Percentiles rank a stretch among this genome's conserved stretches.
Conservation (phyloP, 2,888 invertebrate genomes). For the Chrysina gloriosa region DNA sequence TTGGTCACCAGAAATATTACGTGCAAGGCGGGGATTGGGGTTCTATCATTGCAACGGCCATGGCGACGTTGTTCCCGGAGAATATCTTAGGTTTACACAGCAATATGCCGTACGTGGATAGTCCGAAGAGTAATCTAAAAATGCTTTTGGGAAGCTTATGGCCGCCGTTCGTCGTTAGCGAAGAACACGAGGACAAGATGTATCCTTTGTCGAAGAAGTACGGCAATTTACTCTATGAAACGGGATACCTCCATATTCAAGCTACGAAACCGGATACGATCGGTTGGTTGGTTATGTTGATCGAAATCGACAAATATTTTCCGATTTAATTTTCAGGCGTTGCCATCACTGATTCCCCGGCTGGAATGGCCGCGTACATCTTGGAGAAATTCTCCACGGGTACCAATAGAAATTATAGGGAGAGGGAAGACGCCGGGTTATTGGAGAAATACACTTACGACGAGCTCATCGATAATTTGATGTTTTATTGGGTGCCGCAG, state of each 20-base stretch:
- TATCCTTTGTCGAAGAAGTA: slow-evolving; percentile 65
- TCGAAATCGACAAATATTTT: not conserved
- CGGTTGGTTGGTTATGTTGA: slow-evolving; percentile 67
- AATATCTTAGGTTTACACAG: slow-evolving; percentile 70
- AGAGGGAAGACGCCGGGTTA: slow-evolving; percentile 74
- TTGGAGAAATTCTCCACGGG: slow-evolving; percentile 85
- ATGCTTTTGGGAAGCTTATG: slow-evolving; percentile 66
- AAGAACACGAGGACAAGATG: slow-evolving; percentile 66
- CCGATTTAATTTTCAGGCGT: slow-evolving; percentile 66
- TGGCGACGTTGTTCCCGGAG: slow-evolving; percentile 74
- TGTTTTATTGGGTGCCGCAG: slow-evolving; percentile 82
- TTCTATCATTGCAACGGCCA: slow-evolving; percentile 69
- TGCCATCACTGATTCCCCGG: slow-evolving; percentile 77
- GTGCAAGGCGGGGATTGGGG: slow-evolving; percentile 90
- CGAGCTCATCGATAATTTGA: slow-evolving; percentile 80
- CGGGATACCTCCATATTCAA: slow-evolving; percentile 81
- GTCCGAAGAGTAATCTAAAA: slow-evolving; percentile 57
- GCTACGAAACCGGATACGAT: slow-evolving; percentile 90
- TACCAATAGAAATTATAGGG: slow-evolving; percentile 68
- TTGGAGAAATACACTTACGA: slow-evolving; percentile 75
- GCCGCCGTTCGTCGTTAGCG: slow-evolving; percentile 71
- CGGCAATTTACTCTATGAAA: slow-evolving; percentile 65
- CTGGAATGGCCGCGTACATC: slow-evolving; percentile 86
- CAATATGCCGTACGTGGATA: slow-evolving; percentile 69
- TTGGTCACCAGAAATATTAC: slow-evolving; percentile 76